Evolutionary conservation across 2,113 vertebrate genomes (phyloP), one percentile per base, ranked within the genome.

Genomic region (Rissa tridactyla): DNA sequence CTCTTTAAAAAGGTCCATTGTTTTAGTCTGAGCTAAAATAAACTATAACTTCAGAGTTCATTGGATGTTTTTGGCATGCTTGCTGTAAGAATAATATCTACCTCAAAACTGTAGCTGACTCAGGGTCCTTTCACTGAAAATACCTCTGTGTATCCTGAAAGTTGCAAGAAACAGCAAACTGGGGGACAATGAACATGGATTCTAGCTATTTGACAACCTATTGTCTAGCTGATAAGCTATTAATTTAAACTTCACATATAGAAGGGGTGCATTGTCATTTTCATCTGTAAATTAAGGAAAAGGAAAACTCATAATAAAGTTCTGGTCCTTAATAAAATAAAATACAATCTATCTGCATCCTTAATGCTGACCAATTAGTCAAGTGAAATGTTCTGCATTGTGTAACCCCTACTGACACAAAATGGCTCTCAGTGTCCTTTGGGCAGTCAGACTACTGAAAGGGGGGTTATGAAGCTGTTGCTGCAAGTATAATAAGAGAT

Each of bases 1-100:
- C 36, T 58, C 32, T 69, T 94, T 70, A 26, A 62, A 90, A 86
- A 73, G 18, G 9, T 62, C 17, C 34, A 77, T 88, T 94, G 44
- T 82, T 82, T 92, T 65, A 73, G 6, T 58, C 34, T 76, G 19
- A 92, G 40, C 23, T 92, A 83, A 94, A 95, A 83, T 86, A 94
- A 66, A 81, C 76, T 82, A 5, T 40, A 90, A 90, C n/a, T 88
- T 80, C 60, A 70, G 49, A 70, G 46, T 70, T 78, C 13, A 12
- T 20, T 83, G n/a, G 22, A 40, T 73, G 7, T 23, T 85, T 92
- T 86, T 88, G 55, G 25, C 3, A 0, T 47, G 20, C 60, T 83
- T 81, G 16, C 38, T 2, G 2, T 86, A 86, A 83, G 60, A 95
- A 86, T 17, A 91, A 40, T 42, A 80, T 61, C 82, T 73, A 34